Evolutionary conservation across 2,888 invertebrate genomes (phyloP).

Genomic region (Chydorus sphaericus): DNA sequence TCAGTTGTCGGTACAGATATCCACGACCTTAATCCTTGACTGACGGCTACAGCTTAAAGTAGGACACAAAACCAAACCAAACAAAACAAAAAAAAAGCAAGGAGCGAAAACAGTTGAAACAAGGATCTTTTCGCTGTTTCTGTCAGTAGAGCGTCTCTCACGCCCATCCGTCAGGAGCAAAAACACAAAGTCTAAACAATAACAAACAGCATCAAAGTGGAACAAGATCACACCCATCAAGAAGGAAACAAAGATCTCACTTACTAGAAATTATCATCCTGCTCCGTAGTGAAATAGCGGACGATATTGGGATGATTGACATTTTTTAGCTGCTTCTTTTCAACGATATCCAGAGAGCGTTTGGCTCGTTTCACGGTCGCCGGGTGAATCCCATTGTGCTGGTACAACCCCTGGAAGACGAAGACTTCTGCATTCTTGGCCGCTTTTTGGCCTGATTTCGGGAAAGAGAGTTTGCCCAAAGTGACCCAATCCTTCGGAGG

Average conservation of each 20-base stretch:
- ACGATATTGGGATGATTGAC: not conserved
- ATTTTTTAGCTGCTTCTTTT: not conserved
- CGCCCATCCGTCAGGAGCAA: too few species aligned
- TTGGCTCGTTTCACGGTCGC: not conserved
- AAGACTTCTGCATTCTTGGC: not conserved
- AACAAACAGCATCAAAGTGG: not conserved
- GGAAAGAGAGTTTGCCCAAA: not conserved
- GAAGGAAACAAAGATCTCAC: not conserved
- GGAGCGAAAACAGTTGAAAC: too few species aligned
- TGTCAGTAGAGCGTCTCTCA: too few species aligned
- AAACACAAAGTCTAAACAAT: too few species aligned
- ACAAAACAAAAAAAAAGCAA: not conserved
- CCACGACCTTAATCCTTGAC: too few species aligned
- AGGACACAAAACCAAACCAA: too few species aligned
- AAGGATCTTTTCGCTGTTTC: too few species aligned
- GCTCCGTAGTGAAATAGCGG: not conserved
- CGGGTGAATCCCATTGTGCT: not conserved
- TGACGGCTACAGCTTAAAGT: too few species aligned
- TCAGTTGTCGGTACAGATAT: too few species aligned
- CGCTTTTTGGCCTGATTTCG: not conserved
- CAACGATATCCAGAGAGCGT: not conserved
- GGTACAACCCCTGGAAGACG: not conserved
- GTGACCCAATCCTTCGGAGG: conserved; percentile 1
- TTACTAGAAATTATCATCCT: not conserved
- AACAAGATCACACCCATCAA: not conserved